Evolutionary conservation across 2,888 invertebrate genomes (phyloP).

Genomic region (Eueremaeus valkanovi): DNA sequence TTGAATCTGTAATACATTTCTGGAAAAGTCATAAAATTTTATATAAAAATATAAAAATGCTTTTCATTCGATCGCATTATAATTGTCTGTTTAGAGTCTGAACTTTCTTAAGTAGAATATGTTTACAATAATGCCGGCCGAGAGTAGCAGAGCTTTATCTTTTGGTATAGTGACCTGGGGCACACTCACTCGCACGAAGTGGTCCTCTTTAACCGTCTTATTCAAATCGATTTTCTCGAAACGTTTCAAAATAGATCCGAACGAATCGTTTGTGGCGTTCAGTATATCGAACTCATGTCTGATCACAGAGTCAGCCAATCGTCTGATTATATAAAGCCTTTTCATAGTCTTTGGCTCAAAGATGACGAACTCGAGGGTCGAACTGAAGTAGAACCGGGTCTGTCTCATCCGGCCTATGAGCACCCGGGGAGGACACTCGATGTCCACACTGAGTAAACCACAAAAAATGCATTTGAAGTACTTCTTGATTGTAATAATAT

Average conservation of each 20-base stretch:
- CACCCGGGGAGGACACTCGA: slow-evolving; percentile 22
- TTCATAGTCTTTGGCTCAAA: neutral
- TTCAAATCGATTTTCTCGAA: slow-evolving; percentile 12
- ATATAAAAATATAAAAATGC: too few species aligned
- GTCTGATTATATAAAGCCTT: neutral
- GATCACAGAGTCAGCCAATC: neutral
- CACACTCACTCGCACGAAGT: neutral
- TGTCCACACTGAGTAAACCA: neutral
- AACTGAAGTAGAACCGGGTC: neutral
- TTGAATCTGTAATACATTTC: too few species aligned
- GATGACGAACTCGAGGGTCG: neutral
- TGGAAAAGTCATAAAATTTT: too few species aligned
- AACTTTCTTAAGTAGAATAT: slow-evolving; percentile 5
- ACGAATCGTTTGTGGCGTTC: neutral
- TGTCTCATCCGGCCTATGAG: neutral
- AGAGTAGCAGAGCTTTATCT: neutral
- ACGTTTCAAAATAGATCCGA: neutral
- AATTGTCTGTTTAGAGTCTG: neutral
- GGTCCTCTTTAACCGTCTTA: neutral
- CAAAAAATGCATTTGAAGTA: neutral
- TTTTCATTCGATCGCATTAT: too few species aligned
- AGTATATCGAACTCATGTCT: slow-evolving; percentile 22
- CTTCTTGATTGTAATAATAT: neutral
- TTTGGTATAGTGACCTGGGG: neutral
- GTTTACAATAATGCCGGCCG: neutral